Percentiles rank a stretch among this genome's conserved stretches.
These are phyloP conservation scores for Agriopis leucophaearia DNA, from an alignment of 2,888 invertebrate genomes.

Conservation along the genomic window DNA sequence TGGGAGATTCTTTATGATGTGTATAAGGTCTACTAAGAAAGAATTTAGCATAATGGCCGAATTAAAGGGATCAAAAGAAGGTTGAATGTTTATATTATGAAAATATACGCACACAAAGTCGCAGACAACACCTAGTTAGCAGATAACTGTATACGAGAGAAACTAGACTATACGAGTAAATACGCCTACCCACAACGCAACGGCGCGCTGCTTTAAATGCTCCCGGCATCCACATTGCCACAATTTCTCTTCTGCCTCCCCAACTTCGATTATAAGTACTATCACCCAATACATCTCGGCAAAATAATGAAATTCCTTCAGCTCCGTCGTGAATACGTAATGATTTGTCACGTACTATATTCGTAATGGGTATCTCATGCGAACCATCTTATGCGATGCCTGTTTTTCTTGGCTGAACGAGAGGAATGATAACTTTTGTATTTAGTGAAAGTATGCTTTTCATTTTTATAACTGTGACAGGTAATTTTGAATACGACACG, in stretches of 20 bases:
- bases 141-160: too few species aligned
- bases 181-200: too few species aligned
- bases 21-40: too few species aligned
- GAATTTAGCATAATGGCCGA: too few species aligned
- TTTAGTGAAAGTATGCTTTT: conserved; percentile 13
- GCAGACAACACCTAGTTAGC: too few species aligned
- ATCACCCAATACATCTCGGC: conserved; percentile 40
- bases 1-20: too few species aligned
- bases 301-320: conserved; percentile 63
- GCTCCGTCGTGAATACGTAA: conserved; percentile 60
- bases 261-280: conserved; percentile 28
- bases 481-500: conserved; percentile 2
- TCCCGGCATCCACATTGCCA: conserved; percentile 24
- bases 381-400: conserved; percentile 26
- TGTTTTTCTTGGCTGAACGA: conserved; percentile 23
- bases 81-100: too few species aligned
- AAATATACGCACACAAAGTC: too few species aligned
- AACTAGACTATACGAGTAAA: too few species aligned
- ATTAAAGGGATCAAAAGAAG: too few species aligned
- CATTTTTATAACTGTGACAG: conserved; percentile 16
- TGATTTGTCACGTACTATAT: conserved; percentile 51
- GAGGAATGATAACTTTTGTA: conserved; percentile 22
- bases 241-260: conserved; percentile 15
- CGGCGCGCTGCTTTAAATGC: neutral
- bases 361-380: conserved; percentile 42